Percentiles rank a stretch among this genome's conserved stretches.
These are phyloP conservation scores for Lacanobia wlatinum DNA, from an alignment of 2,888 invertebrate genomes.

Conservation along the genomic window DNA sequence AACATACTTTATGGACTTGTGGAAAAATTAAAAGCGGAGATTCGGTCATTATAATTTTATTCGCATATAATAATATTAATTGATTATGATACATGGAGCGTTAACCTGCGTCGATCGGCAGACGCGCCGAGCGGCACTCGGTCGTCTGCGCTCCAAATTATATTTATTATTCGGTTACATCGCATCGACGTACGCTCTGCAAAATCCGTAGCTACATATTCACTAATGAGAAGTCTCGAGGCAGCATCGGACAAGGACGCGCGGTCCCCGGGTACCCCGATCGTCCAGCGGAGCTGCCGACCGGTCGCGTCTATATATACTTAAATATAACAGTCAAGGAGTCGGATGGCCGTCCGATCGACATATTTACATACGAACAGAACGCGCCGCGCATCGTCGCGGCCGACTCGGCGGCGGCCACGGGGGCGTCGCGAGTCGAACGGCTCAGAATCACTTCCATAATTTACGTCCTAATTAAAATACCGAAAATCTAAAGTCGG, in stretches of 20 bases:
- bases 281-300: conserved; percentile 79
- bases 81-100: conserved; percentile 90
- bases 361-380: conserved; percentile 87
- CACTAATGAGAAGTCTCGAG: conserved; percentile 89
- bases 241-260: conserved; percentile 84
- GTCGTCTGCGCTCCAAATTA: conserved; percentile 84
- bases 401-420: conserved; percentile 64
- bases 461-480: conserved; percentile 89
- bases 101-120: conserved; percentile 78
- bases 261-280: conserved; percentile 77
- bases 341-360: conserved; percentile 84
- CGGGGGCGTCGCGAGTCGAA: conserved; percentile 76
- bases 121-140: conserved; percentile 75
- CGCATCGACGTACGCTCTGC: conserved; percentile 86
- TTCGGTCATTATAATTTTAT: conserved; percentile 89
- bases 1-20: no score
- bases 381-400: conserved; percentile 76
- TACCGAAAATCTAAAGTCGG: conserved; percentile 84
- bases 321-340: conserved; percentile 89
- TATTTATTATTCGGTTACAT: conserved; percentile 88
- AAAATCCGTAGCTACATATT: conserved; percentile 88
- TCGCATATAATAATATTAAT: conserved; percentile 90
- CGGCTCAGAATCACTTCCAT: conserved; percentile 87
- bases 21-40: conserved; percentile 61
- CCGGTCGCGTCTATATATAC: conserved; percentile 85